These are phyloP conservation scores for Colinus virginianus DNA, from an alignment of 2,113 vertebrate species.

Conservation along the genomic window DNA sequence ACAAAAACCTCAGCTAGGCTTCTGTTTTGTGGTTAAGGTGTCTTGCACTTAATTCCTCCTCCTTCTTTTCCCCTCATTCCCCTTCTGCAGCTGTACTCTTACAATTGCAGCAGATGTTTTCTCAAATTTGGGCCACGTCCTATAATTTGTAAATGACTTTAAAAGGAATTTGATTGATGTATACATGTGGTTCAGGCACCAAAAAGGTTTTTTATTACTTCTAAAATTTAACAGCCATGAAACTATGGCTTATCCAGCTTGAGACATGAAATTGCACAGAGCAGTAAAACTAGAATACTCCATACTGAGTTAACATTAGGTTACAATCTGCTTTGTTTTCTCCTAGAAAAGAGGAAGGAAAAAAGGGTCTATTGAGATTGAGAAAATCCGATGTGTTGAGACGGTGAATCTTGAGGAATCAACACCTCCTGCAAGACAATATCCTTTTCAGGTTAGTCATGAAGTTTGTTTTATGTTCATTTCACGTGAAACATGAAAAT, in stretches of 20 bases:
- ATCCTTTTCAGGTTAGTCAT: slow-evolving; percentile 74
- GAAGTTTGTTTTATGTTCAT: neutral
- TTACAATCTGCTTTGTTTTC: neutral
- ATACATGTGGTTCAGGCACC: neutral
- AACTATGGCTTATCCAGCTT: neutral
- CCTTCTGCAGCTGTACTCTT: neutral
- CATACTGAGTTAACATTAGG: neutral
- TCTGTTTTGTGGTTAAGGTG: neutral
- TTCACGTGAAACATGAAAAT: neutral
- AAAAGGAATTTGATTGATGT: neutral
- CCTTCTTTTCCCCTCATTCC: neutral
- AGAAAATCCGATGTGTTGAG: slow-evolving; percentile 75
- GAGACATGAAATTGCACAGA: neutral
- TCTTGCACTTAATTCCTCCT: neutral
- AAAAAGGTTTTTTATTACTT: neutral
- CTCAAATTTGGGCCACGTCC: neutral
- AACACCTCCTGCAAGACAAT: slow-evolving; percentile 71
- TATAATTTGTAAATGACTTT: neutral
- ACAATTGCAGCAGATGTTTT: neutral
- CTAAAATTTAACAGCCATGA: neutral
- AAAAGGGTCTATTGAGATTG: slow-evolving; percentile 60
- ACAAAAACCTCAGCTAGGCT: neutral
- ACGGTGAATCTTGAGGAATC: slow-evolving; percentile 69
- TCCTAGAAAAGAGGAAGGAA: slow-evolving; percentile 73
- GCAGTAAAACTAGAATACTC: neutral